Percentiles rank a stretch among this genome's conserved stretches.
These are phyloP conservation scores for Porphyrio hochstetteri DNA, from an alignment of 2,113 vertebrate genomes.

Conservation along the genomic window DNA sequence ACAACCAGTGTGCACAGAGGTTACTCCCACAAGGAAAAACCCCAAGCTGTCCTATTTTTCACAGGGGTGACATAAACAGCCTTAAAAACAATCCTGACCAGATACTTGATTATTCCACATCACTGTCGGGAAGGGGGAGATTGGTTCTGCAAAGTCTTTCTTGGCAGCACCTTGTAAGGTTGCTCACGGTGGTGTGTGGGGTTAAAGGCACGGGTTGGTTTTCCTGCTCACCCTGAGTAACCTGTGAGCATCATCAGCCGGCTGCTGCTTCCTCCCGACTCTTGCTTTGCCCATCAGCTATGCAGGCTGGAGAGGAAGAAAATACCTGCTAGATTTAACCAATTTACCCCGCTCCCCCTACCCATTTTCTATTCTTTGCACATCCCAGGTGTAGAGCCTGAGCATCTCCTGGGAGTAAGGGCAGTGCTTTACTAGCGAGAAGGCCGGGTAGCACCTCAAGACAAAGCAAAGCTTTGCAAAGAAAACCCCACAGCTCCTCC, in stretches of 20 bases:
- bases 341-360: background rate
- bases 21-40: background rate
- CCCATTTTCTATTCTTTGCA: background rate
- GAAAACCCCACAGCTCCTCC: background rate
- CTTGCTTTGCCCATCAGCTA: background rate
- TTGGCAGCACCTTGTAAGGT: background rate
- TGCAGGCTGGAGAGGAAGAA: background rate
- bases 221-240: background rate
- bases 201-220: fast-evolving
- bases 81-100: background rate
- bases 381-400: background rate
- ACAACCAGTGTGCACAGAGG: fast-evolving
- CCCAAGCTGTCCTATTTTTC: background rate
- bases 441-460: background rate
- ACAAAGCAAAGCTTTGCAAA: background rate
- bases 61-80: fast-evolving
- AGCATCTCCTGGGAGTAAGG: background rate
- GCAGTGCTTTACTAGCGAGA: background rate
- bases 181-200: fast-evolving
- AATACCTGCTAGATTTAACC: background rate
- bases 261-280: background rate
- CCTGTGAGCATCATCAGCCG: background rate
- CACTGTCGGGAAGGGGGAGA: background rate
- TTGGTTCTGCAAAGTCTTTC: background rate
- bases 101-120: background rate